Percentiles rank a stretch among this genome's conserved stretches.
Evolutionary conservation across 2,797 vertebrate genomes (phyloP).

Genomic region (Leptatherina wallacei): DNA sequence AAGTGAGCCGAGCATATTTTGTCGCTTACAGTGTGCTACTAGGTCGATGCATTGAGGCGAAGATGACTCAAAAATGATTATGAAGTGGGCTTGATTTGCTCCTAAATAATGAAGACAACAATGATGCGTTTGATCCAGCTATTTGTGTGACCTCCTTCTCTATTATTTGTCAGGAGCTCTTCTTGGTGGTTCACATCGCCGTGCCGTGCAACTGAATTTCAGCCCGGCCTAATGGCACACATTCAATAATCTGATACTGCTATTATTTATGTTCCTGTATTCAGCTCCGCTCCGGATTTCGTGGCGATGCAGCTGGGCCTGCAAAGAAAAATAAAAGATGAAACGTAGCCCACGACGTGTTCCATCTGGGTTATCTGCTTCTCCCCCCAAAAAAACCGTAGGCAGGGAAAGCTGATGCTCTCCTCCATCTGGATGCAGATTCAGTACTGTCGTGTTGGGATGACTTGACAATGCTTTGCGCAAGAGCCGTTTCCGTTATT

Average conservation of each 20-base stretch:
- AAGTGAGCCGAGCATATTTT: slow-evolving; percentile 49
- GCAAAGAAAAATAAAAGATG: slow-evolving; percentile 15
- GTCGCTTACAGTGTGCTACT: slow-evolving; percentile 23
- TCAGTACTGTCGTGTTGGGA: slow-evolving; percentile 53
- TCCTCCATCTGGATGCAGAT: slow-evolving; percentile 64
- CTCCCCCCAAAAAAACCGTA: neutral
- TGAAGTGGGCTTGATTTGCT: neutral
- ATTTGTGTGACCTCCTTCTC: slow-evolving; percentile 71
- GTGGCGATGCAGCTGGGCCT: slow-evolving; percentile 11
- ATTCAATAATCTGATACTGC: slow-evolving; percentile 49
- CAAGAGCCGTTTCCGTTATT: slow-evolving; percentile 29
- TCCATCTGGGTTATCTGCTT: slow-evolving; percentile 25
- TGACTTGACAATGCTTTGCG: slow-evolving; percentile 67
- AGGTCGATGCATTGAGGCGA: slow-evolving; percentile 34
- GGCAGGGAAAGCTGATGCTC: slow-evolving; percentile 28
- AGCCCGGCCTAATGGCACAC: slow-evolving; percentile 66
- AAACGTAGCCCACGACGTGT: slow-evolving; percentile 24
- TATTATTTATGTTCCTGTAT: slow-evolving; percentile 26
- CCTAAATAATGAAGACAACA: slow-evolving; percentile 3
- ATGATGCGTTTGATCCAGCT: slow-evolving; percentile 30
- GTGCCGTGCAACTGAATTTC: slow-evolving; percentile 44
- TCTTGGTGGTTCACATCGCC: slow-evolving; percentile 43
- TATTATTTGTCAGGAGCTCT: slow-evolving; percentile 52
- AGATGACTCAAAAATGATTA: neutral
- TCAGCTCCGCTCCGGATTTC: slow-evolving; percentile 4